Percentiles rank a stretch among this genome's conserved stretches.
These are phyloP conservation scores for Zaprionus taronus DNA, from an alignment of 1,140 invertebrate genomes.

Conservation along the genomic window DNA sequence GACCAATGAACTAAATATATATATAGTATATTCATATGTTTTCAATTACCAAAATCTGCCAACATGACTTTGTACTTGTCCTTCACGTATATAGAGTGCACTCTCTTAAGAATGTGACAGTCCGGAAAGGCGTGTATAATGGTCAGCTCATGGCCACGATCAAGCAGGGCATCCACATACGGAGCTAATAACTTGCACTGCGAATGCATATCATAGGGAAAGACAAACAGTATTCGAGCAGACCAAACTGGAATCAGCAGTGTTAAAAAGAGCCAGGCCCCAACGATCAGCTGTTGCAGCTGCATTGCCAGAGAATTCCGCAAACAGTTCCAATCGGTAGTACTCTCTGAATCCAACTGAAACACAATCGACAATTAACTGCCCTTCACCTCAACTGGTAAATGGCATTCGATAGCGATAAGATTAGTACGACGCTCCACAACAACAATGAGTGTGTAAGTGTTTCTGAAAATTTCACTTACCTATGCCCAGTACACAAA, in stretches of 20 bases:
- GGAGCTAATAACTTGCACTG: slow-evolving; percentile 54
- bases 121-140: slow-evolving; percentile 47
- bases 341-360: neutral
- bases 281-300: slow-evolving; percentile 15
- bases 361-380: neutral
- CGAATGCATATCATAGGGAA: slow-evolving; percentile 44
- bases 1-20: neutral
- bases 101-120: slow-evolving; percentile 15
- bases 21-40: neutral
- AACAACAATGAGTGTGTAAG: neutral
- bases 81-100: slow-evolving; percentile 38
- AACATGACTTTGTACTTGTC: slow-evolving; percentile 8
- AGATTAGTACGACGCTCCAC: slow-evolving; percentile 21
- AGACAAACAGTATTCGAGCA: slow-evolving; percentile 39
- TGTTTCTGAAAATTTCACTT: slow-evolving; percentile 1
- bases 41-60: slow-evolving; percentile 33
- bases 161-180: slow-evolving; percentile 39
- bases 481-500: slow-evolving; percentile 19
- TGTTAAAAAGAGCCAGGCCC: neutral
- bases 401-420: slow-evolving; percentile 27
- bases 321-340: neutral
- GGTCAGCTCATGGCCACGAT: slow-evolving; percentile 60
- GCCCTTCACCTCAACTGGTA: neutral
- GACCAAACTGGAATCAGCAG: neutral
- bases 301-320: slow-evolving; percentile 16